phyloP scores from a whole-genome alignment of 2,797 vertebrate genomes.

The Trachurus trachurus region DNA sequence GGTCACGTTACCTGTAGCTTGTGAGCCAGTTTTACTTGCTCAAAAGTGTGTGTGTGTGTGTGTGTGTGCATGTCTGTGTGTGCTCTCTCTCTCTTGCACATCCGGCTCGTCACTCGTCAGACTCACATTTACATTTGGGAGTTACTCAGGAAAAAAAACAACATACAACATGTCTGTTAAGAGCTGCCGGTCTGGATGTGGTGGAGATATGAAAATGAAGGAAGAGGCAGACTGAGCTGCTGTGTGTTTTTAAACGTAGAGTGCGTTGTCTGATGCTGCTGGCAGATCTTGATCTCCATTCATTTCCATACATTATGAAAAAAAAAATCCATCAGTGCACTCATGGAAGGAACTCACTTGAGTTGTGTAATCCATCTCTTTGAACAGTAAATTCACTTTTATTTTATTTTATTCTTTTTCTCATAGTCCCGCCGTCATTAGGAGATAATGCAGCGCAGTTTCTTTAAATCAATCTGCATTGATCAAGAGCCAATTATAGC shows the following conservation, averaged over 20 bases:
- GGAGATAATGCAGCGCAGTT: background rate
- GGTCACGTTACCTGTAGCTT: conserved; percentile 29
- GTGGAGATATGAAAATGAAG: background rate
- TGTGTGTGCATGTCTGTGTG: too few species aligned
- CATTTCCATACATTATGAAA: background rate
- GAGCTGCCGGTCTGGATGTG: background rate
- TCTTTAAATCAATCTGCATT: background rate
- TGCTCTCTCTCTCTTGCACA: background rate
- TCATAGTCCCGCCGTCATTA: background rate
- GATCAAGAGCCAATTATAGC: background rate
- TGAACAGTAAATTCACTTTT: background rate
- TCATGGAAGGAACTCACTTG: background rate
- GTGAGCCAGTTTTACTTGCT: conserved; percentile 46
- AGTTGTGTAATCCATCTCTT: background rate
- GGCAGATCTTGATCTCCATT: background rate
- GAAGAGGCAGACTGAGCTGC: background rate
- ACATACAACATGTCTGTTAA: background rate
- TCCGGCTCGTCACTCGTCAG: conserved; percentile 35
- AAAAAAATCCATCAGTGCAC: background rate
- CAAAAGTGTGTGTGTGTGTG: background rate
- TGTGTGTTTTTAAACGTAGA: background rate
- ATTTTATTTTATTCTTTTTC: background rate
- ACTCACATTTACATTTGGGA: conserved; percentile 13
- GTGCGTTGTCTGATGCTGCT: background rate
- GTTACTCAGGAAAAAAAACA: conserved; percentile 2